Base-by-base conservation (phyloP, 2,113 vertebrate species). In the Microcebus murinus region DNA sequence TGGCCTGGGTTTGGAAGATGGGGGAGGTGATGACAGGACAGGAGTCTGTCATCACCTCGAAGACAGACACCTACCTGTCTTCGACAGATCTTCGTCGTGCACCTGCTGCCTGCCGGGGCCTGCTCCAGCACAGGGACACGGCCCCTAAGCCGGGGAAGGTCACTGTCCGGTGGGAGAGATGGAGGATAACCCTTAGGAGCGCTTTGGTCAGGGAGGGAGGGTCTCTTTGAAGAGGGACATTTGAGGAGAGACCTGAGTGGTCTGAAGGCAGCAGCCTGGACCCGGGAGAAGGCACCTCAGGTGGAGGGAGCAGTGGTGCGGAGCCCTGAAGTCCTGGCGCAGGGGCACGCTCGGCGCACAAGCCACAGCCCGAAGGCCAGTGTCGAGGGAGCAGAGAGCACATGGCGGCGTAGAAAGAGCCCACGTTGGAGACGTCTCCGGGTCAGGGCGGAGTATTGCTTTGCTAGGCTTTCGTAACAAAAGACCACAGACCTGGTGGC, bases 351-450 rank as follows among this genome's bases (percentile, higher is more conserved):
- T 42, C 34, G 4, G 36, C 5, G 34, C 52, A 12, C 52, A 61
- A 42, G 68, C 34, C 34, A 1, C 3, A 8, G 63, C 0, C 6
- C 36, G 34, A 20, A 67, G 57, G 42, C 65, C 39, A 3, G 55
- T 13, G 42, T 3, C 4, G 3, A 36, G 8, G 34, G 29, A 45
- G 45, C 55, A 1, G 31, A 70, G 50, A 77, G 68, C 61, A 7
- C 59, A 25, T 48, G 45, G 36, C 10, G 65, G 86, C 9, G 25
- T 0, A 1, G 6, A 8, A 12, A 6, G 23, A 12, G 63, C 17
- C 4, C 21, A 8, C 7, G 23, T 3, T 7, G 17, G 42, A 61
- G 52, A 23, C 21, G 73, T 8, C n/a, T 8, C 11, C 0, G 15
- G 65, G 10, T 61, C 65, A 29, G 82, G 59, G 25, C 23, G 20